These are phyloP conservation scores for Phycodurus eques DNA, from an alignment of 2,113 vertebrate species.

Conservation along the genomic window DNA sequence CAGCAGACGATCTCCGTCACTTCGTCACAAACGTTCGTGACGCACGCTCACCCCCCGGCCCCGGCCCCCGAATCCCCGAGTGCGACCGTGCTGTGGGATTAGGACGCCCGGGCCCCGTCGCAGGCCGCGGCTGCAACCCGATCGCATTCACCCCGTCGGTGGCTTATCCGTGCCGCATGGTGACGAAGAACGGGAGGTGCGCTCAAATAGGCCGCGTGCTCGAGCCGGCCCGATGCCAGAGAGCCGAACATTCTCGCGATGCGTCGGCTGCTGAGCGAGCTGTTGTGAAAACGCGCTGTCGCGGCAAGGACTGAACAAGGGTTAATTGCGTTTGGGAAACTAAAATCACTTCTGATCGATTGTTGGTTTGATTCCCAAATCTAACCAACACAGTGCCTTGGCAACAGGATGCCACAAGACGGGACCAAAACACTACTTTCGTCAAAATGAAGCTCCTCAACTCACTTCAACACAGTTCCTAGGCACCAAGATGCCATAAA, in stretches of 20 bases:
- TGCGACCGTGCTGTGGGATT: conserved; percentile 6
- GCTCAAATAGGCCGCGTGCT: conserved; percentile 18
- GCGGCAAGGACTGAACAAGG: too few relatives aligned
- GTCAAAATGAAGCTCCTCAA: not conserved
- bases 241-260: not conserved
- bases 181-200: conserved; percentile 22
- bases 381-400: too few relatives aligned
- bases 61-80: not conserved
- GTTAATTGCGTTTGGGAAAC: too few relatives aligned
- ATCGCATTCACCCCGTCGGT: not conserved
- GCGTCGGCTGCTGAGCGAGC: too few relatives aligned
- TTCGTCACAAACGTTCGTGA: conserved; percentile 12
- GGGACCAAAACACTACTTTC: not conserved
- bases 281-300: too few relatives aligned
- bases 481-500: not conserved
- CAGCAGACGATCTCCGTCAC: conserved; percentile 1
- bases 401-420: not conserved
- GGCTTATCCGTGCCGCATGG: conserved; percentile 12
- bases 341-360: too few relatives aligned
- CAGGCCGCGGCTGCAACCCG: conserved; percentile 16
- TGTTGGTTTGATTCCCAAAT: too few relatives aligned
- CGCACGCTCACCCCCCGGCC: conserved; percentile 1
- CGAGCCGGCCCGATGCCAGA: conserved; percentile 8
- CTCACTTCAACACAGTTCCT: not conserved
- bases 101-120: not conserved